A percentile compares a stretch with the other conserved stretches of the same genome.
phyloP scores from a whole-genome alignment of 2,113 vertebrate species.

The Pteropus alecto region DNA sequence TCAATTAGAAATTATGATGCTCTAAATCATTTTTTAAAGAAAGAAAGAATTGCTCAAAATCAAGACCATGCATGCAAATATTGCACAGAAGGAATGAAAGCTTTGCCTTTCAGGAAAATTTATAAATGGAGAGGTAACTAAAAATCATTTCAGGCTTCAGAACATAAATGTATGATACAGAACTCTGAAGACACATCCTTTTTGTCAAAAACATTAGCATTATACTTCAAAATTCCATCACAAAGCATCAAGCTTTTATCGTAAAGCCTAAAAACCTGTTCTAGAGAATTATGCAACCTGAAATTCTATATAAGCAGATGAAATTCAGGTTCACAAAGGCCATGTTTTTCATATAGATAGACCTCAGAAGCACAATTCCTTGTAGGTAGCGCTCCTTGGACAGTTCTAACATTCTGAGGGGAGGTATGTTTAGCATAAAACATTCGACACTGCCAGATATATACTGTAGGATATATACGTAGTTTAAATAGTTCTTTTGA shows the following conservation, averaged over 20 bases:
- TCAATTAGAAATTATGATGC: neutral
- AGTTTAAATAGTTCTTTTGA: constrained; percentile 51
- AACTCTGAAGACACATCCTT: neutral
- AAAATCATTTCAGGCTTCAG: neutral
- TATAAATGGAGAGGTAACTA: neutral
- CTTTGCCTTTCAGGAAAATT: neutral
- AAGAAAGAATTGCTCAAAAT: neutral
- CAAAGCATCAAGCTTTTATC: neutral
- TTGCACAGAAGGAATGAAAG: neutral
- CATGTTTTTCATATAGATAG: neutral
- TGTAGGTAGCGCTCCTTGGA: neutral
- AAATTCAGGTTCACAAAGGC: constrained; percentile 8
- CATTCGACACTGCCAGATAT: neutral
- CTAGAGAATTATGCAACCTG: neutral
- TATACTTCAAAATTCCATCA: constrained; percentile 26
- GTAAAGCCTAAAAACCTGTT: neutral
- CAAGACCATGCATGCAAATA: neutral
- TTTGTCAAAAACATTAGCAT: neutral
- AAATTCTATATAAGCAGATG: constrained; percentile 35
- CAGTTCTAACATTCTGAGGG: neutral
- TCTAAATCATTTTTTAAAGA: neutral
- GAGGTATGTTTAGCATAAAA: constrained; percentile 1
- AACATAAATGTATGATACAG: neutral
- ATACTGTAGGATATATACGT: neutral
- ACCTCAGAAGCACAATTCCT: neutral